Evolutionary conservation across 2,888 invertebrate species (phyloP).

Genomic region (Chironomus riparius): DNA sequence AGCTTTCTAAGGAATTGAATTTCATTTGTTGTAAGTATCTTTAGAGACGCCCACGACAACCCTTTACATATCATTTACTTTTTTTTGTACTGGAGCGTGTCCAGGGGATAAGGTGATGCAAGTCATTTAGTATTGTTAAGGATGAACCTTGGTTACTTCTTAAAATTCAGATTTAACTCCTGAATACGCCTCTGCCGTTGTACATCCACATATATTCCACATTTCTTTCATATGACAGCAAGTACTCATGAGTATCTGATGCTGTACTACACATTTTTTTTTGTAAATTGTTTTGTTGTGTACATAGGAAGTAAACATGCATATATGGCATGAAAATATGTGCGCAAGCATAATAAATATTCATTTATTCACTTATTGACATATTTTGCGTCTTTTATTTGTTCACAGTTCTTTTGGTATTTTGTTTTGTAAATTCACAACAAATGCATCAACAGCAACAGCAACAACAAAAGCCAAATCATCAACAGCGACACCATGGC

Average conservation of each 20-base stretch:
- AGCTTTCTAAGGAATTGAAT: constrained; percentile 20
- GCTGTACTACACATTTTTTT: background rate
- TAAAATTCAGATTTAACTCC: too few species aligned
- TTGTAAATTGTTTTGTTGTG: background rate
- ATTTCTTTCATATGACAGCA: too few species aligned
- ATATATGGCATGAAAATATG: background rate
- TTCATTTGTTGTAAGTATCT: constrained; percentile 13
- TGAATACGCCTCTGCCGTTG: too few species aligned
- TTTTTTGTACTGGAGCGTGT: too few species aligned
- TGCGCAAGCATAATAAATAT: background rate
- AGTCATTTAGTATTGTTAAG: too few species aligned
- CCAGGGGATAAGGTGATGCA: too few species aligned
- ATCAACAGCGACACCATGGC: constrained; percentile 15
- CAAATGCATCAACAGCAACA: background rate
- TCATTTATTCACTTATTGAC: background rate
- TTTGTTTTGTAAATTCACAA: background rate
- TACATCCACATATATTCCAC: too few species aligned
- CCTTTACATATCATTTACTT: background rate
- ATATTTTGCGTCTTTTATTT: background rate
- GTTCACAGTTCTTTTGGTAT: background rate
- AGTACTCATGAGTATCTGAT: too few species aligned
- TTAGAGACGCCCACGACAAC: background rate
- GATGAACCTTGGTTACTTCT: too few species aligned
- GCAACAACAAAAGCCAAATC: background rate
- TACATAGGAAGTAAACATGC: background rate